Base-by-base conservation (phyloP, 2,113 vertebrate genomes). In the Gobio gobio region DNA sequence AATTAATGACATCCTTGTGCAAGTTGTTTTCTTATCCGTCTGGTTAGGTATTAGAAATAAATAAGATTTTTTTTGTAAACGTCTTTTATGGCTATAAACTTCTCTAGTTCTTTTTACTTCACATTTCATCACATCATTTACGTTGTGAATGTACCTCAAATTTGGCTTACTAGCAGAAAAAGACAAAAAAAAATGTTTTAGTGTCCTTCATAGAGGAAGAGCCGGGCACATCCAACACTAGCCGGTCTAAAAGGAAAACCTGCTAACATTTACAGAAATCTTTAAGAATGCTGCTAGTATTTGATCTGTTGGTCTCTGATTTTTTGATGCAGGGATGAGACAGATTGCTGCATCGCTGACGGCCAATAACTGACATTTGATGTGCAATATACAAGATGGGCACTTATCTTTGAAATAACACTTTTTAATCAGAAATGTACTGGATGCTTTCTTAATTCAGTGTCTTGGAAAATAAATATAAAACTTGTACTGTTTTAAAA, bases 381-480 rank as follows among this genome's bases (percentile, higher is more conserved):
- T 77, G 22, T 70, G 78, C 68, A 68, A 22, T 88, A 85, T 85
- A 83, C 84, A 76, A 64, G 49, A 68, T 72, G 58, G 77, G 29
- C 47, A 70, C 5, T 77, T 85, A 59, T 85, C 16, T 70, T 56
- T 84, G 36, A 84, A 82, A 81, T 81, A 70, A 70, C 47, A 73
- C 45, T 63, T 74, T 85, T 61, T 86, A 75, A 86, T 75, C 63
- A 70, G 20, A 81, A 68, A 80, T 76, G 43, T 73, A 66, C 40
- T 74, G 54, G 16, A 51, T 51, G 40, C 40, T 56, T 76, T 72
- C 29, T 20, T 76, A 66, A 73, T 51, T 88, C 49, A 80, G 82
- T 75, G 84, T 93, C 91, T 93, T 93, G 94, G 91, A 91, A 91
- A 94, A 92, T 92, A 93, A 90, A 89, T 94, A 89, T 91, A 75